These are phyloP conservation scores for Actenoides hombroni DNA, from an alignment of 2,113 vertebrate species.

Conservation along the genomic window DNA sequence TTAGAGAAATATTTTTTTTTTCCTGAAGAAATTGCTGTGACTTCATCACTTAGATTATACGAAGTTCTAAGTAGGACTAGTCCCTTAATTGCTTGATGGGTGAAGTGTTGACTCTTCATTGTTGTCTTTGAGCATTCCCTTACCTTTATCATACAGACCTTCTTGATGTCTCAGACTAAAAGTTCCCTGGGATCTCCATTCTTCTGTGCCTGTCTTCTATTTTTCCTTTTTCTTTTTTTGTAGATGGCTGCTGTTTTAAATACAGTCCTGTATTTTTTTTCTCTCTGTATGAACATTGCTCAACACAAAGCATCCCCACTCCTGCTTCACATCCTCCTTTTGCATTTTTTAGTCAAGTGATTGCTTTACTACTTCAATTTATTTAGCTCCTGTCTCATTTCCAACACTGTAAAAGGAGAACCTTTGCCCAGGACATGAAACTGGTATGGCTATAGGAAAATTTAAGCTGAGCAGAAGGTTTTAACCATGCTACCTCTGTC, in stretches of 20 bases:
- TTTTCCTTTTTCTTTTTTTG: neutral
- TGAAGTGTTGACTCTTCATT: neutral
- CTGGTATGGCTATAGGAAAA: neutral
- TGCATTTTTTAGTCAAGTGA: neutral
- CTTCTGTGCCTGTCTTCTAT: neutral
- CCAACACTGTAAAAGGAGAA: neutral
- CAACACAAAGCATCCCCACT: neutral
- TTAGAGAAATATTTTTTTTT: neutral
- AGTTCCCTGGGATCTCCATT: neutral
- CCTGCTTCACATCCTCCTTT: neutral
- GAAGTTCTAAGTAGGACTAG: neutral
- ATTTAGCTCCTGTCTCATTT: neutral
- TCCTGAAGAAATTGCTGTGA: neutral
- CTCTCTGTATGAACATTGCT: neutral
- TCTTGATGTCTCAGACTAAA: neutral
- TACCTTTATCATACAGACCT: neutral
- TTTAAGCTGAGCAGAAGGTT: neutral
- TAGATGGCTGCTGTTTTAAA: neutral
- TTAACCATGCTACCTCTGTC: neutral
- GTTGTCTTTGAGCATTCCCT: neutral
- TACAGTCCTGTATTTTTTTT: neutral
- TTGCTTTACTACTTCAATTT: neutral
- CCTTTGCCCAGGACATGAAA: neutral
- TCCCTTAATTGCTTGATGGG: neutral
- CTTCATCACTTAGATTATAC: neutral